Evolutionary conservation across 92 coral and sea anemone genomes (phyloP).

Genomic region (Actinostola sp.): DNA sequence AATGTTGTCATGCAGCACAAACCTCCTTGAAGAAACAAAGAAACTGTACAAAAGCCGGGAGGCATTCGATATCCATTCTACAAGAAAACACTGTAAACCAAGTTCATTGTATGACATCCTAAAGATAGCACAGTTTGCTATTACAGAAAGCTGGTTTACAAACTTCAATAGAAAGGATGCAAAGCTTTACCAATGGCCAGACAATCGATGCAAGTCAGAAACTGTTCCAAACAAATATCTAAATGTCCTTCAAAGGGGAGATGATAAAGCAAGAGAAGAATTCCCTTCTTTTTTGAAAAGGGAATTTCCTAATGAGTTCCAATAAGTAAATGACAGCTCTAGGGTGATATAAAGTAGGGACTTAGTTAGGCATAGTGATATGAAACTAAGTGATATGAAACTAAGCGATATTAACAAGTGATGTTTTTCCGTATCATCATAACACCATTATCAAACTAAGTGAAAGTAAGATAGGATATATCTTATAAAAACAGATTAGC

Average conservation of each 20-base stretch:
- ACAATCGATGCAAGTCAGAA: conserved; percentile 17
- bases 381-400: too few relatives aligned
- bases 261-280: conserved; percentile 33
- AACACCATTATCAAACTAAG: too few relatives aligned
- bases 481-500: too few relatives aligned
- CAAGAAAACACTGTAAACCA: conserved; percentile 18
- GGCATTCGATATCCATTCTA: conserved; percentile 28
- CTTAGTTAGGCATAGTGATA: too few relatives aligned
- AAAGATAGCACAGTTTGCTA: conserved; percentile 22
- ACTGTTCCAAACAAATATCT: conserved; percentile 29
- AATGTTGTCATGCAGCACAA: conserved; percentile 31
- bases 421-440: too few relatives aligned
- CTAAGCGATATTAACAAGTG: too few relatives aligned
- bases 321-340: neutral
- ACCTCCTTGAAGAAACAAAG: conserved; percentile 12
- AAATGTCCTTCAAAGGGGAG: conserved; percentile 31
- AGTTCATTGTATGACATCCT: conserved; percentile 20
- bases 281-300: conserved; percentile 39
- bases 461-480: too few relatives aligned
- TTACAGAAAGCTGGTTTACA: conserved; percentile 30
- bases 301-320: conserved; percentile 51
- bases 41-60: conserved; percentile 27
- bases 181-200: conserved; percentile 37
- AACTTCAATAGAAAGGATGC: conserved; percentile 13
- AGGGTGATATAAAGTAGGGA: neutral